phyloP scores from a whole-genome alignment of 1,140 invertebrate genomes.

The Ptiloglossa arizonensis region DNA sequence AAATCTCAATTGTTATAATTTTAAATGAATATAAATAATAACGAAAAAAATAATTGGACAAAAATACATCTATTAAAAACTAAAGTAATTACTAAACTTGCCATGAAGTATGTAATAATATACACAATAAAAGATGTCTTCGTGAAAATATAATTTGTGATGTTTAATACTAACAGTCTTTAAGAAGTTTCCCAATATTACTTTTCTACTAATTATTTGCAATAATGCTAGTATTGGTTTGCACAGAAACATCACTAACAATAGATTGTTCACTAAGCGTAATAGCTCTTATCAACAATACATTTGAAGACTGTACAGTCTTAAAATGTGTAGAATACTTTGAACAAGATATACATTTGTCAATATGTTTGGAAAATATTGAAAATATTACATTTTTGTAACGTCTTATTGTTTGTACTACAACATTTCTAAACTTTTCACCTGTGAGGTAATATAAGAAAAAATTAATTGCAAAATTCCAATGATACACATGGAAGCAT shows the following conservation, averaged over 20 bases:
- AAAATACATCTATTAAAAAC: not conserved
- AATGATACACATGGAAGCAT: slow-evolving; percentile 71
- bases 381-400: slow-evolving; percentile 46
- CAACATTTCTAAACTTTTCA: slow-evolving; percentile 66
- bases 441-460: slow-evolving; percentile 73
- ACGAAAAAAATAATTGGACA: not conserved
- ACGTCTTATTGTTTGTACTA: slow-evolving; percentile 55
- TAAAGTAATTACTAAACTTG: slow-evolving; percentile 6
- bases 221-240: slow-evolving; percentile 28
- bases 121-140: slow-evolving; percentile 12
- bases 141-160: not conserved
- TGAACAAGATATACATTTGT: slow-evolving; percentile 50
- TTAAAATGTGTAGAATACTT: slow-evolving; percentile 54
- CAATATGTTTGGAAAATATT: slow-evolving; percentile 39
- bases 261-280: slow-evolving; percentile 53
- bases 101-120: not conserved
- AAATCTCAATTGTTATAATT: slow-evolving; percentile 26
- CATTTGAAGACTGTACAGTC: slow-evolving; percentile 48
- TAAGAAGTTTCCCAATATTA: slow-evolving; percentile 9
- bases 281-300: slow-evolving; percentile 58
- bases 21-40: not conserved
- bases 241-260: slow-evolving; percentile 10
- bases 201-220: slow-evolving; percentile 4
- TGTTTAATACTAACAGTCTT: slow-evolving; percentile 39
- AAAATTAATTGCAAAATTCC: slow-evolving; percentile 74